These are phyloP conservation scores for Hydrozoanthus gracilis DNA, from an alignment of 92 coral and sea anemone genomes.

Conservation along the genomic window DNA sequence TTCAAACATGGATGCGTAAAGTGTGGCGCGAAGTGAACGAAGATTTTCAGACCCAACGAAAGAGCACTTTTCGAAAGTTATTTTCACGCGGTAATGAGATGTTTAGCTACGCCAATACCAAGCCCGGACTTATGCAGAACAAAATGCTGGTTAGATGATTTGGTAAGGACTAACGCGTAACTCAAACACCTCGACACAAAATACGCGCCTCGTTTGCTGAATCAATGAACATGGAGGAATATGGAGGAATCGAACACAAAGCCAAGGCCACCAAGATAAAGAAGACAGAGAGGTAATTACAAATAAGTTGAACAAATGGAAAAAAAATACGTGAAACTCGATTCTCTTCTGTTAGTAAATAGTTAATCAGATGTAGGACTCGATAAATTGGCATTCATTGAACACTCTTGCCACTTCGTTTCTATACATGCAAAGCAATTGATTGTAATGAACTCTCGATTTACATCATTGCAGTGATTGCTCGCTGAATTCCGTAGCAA, in stretches of 20 bases:
- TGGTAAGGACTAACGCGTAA: conserved; percentile 7
- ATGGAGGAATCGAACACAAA: not conserved
- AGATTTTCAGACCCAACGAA: not conserved
- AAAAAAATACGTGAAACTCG: not conserved
- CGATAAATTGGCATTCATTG: not conserved
- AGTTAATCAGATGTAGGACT: not conserved
- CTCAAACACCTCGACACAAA: conserved; percentile 34
- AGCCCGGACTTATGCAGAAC: conserved; percentile 5
- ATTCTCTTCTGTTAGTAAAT: not conserved
- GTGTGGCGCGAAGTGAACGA: not conserved
- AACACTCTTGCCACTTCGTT: too few relatives aligned
- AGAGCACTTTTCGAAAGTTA: conserved; percentile 5
- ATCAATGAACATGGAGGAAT: not conserved
- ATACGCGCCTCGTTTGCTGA: not conserved
- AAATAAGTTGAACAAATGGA: not conserved
- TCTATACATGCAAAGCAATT: too few relatives aligned
- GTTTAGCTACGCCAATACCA: conserved; percentile 18
- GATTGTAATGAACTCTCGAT: too few relatives aligned
- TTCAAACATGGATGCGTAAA: too few relatives aligned
- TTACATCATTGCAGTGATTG: not conserved
- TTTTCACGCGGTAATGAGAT: not conserved
- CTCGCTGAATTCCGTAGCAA: not conserved
- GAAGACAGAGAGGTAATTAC: not conserved
- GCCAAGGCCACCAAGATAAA: not conserved
- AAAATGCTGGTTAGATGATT: conserved; percentile 4